Base-by-base conservation (phyloP, 2,888 invertebrate genomes). In the Oscheius sp. region DNA sequence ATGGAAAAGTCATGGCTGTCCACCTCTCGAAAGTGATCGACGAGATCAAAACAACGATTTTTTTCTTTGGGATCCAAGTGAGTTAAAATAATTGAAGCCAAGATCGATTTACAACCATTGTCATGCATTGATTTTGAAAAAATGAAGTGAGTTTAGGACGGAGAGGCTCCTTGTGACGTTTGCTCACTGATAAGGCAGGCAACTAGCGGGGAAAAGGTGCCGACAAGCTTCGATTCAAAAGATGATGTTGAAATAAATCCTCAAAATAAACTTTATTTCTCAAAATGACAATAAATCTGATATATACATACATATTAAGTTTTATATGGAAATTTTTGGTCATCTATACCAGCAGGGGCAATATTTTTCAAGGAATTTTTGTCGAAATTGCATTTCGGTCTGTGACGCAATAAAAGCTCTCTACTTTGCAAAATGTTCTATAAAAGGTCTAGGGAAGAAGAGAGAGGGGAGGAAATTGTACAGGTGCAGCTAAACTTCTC, bases 241-340 rank as follows among this genome's bases (percentile, higher is more conserved):
- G 8, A 10, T 37, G 15, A 37, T 37, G 15, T 15, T 37, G 8
- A 37, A 10, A 37, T 37, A 8, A 37, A 15, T 37, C 48, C 53
- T n/a, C n/a, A n/a, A 53, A 29, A 33, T 53, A 53, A 15, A 53
- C 53, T 55, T 55, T 33, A 55, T 55, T 37, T 46, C 10, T 12
- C 37, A 48, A 6, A 15, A 42, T n/a, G 42, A 42, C 42, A 42
- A 42, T 20, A n/a, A 12, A 29, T 61, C 61, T 61, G 39, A 42
- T 61, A 61, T 61, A 61, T 61, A 61, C 61, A 61, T 61, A 61
- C 61, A 61, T 55, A 27, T 52, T 52, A 25, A 29, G 52, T 23
- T 15, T 42, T 15, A 12, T 42, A 17, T 15, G 12, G 42, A 55
- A 17, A 33, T 55, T 33, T 61, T 61, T 61, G 61, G 61, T 61